Conservation (phyloP, 2,797 vertebrate genomes). For the Poeciliopsis turneri region DNA sequence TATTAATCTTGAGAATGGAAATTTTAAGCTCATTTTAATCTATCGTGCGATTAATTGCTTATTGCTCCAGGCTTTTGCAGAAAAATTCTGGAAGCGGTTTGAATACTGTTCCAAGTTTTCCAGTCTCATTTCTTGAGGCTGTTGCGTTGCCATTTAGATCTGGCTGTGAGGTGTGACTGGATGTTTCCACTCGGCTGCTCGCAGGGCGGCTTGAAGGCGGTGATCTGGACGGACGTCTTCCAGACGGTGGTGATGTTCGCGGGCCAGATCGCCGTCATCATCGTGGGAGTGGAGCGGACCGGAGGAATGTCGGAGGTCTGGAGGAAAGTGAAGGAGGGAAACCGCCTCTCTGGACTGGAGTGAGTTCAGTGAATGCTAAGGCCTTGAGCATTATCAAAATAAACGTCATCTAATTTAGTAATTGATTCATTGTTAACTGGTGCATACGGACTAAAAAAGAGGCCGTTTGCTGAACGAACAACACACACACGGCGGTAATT, state of each 20-base stretch:
- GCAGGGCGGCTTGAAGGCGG: constrained; percentile 93
- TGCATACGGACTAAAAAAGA: too few relatives aligned
- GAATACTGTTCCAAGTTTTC: not conserved
- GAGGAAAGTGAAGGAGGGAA: constrained; percentile 79
- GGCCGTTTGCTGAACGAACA: too few relatives aligned
- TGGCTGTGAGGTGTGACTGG: not conserved
- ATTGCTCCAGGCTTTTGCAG: not conserved
- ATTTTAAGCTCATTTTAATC: too few relatives aligned
- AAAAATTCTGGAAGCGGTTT: not conserved
- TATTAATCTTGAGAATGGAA: too few relatives aligned
- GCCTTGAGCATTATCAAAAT: not conserved
- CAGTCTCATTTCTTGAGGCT: not conserved
- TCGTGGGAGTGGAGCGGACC: constrained; percentile 84
- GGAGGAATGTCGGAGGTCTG: constrained; percentile 86
- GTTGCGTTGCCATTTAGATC: not conserved
- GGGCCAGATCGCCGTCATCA: constrained; percentile 91
- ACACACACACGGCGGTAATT: too few relatives aligned
- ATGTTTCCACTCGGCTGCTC: not conserved
- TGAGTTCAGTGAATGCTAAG: constrained; percentile 70
- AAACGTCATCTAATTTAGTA: too few relatives aligned
- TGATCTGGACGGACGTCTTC: constrained; percentile 98
- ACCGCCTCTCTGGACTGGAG: constrained; percentile 85
- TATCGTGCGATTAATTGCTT: too few relatives aligned
- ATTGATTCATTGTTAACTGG: too few relatives aligned
- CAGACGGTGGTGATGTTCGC: constrained; percentile 94